Conservation (phyloP, 2,888 invertebrate species). For the Andrena haemorrhoa region DNA sequence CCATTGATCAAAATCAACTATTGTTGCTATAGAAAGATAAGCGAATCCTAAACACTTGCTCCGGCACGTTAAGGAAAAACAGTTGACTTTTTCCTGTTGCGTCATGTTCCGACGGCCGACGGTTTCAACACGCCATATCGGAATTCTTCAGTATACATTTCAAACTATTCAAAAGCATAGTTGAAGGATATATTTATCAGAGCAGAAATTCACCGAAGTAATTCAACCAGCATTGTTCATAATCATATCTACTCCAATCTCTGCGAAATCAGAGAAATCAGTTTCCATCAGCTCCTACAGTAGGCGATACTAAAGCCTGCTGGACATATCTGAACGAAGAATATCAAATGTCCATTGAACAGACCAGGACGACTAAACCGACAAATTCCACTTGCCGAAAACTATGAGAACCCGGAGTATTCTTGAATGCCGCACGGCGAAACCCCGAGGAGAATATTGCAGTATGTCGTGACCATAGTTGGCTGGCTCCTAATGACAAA, state of each 20-base stretch:
- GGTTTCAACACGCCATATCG: conserved; percentile 53
- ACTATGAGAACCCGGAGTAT: neutral
- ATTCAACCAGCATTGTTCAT: too few species aligned
- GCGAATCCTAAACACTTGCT: neutral
- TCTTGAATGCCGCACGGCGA: neutral
- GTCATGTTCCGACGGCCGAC: conserved; percentile 82
- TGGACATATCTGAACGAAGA: too few species aligned
- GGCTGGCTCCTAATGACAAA: conserved; percentile 14
- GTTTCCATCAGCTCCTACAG: too few species aligned
- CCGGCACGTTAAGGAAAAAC: neutral
- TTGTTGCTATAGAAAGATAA: neutral
- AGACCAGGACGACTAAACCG: neutral
- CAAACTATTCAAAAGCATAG: neutral
- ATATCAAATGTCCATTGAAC: too few species aligned
- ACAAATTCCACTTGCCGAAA: conserved; percentile 1
- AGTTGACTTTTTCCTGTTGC: neutral
- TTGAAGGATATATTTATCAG: neutral
- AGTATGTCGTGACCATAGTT: neutral
- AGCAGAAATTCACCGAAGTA: neutral
- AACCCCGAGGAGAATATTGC: neutral
- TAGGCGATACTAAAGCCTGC: too few species aligned
- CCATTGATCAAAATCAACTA: neutral
- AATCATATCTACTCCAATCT: neutral
- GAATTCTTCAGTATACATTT: neutral
- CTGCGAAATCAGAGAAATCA: too few species aligned